Conservation (phyloP, 2,797 vertebrate species). For the Ibycter americanus region DNA sequence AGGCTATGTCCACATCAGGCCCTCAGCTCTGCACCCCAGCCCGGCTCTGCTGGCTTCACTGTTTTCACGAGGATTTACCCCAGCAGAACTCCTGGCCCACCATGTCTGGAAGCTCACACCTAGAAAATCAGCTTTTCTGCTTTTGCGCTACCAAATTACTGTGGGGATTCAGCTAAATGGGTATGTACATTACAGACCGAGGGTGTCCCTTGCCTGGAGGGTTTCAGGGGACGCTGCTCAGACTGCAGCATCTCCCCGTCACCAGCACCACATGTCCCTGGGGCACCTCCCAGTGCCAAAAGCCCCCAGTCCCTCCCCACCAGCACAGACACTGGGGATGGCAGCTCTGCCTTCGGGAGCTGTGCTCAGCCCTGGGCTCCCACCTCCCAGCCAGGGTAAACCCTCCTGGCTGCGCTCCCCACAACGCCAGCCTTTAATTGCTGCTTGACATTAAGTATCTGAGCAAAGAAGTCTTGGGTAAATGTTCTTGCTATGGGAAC, state of each 20-base stretch:
- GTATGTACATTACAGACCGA: not conserved
- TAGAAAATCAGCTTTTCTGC: not conserved
- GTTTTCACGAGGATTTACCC: not conserved
- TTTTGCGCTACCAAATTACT: not conserved
- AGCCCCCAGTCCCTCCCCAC: not conserved
- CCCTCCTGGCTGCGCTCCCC: not conserved
- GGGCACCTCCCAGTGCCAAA: not conserved
- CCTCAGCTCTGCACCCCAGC: not conserved
- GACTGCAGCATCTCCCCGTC: not conserved
- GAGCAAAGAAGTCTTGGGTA: slow-evolving; percentile 56
- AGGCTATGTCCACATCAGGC: accelerated
- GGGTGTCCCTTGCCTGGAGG: not conserved
- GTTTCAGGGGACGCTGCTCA: accelerated
- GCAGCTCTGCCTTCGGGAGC: not conserved
- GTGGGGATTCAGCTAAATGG: accelerated
- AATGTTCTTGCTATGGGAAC: slow-evolving; percentile 69
- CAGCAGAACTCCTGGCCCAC: not conserved
- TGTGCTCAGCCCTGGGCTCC: not conserved
- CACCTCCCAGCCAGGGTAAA: not conserved
- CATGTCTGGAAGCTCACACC: not conserved
- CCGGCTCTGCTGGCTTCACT: not conserved
- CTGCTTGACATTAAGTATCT: slow-evolving; percentile 37
- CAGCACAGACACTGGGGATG: not conserved
- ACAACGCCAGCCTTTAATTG: slow-evolving; percentile 33
- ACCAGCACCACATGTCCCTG: not conserved